These are phyloP conservation scores for Eubasilissa splendida DNA, from an alignment of 2,888 invertebrate genomes.

Conservation along the genomic window DNA sequence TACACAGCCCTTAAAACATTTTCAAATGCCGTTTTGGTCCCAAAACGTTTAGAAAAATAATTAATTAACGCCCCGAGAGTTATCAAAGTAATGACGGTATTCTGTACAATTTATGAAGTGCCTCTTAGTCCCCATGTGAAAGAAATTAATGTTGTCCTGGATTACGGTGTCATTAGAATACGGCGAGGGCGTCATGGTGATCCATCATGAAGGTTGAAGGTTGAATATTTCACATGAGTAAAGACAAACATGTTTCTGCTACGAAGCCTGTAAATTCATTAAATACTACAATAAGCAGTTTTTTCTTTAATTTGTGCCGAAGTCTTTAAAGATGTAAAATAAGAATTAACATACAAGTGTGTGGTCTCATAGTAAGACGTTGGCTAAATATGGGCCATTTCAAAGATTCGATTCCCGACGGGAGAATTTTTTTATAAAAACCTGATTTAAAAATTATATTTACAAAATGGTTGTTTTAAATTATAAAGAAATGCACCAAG, in stretches of 20 bases:
- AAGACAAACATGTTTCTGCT: not conserved
- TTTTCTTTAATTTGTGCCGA: no score
- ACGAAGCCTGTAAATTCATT: not conserved
- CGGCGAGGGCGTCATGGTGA: conserved; percentile 27
- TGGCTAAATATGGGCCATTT: no score
- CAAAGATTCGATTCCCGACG: no score
- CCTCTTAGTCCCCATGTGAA: conserved; percentile 27
- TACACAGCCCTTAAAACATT: conserved; percentile 21
- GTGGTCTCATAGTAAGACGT: no score
- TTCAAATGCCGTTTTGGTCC: conserved; percentile 10
- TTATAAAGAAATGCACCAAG: no score
- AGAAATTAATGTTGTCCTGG: conserved; percentile 53
- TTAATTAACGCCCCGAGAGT: conserved; percentile 32
- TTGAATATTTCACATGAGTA: conserved; percentile 4
- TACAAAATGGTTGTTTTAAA: no score
- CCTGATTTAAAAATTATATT: no score
- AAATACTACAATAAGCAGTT: not conserved
- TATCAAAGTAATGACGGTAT: conserved; percentile 26
- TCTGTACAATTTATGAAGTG: conserved; percentile 11
- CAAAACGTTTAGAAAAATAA: conserved; percentile 26
- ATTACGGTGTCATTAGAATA: conserved; percentile 54
- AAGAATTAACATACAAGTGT: no score
- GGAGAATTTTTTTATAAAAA: no score
- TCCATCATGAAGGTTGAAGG: conserved; percentile 41
- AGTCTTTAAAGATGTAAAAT: no score